A percentile compares a stretch with the other conserved stretches of the same genome.
phyloP scores from a whole-genome alignment of 2,888 invertebrate genomes.

The Polylopha cassiicola region DNA sequence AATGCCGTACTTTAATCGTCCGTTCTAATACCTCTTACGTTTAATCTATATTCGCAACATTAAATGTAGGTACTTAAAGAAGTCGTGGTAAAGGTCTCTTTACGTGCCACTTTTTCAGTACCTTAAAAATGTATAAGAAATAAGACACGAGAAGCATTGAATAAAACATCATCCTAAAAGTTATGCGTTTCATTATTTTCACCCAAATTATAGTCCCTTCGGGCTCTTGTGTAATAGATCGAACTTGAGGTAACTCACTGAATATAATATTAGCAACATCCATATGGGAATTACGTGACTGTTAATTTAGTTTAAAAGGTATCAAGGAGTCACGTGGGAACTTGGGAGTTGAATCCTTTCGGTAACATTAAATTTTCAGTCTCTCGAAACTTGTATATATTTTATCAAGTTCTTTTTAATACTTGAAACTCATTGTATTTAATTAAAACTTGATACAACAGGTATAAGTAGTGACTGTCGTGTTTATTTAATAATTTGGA shows the following conservation, averaged over 20 bases:
- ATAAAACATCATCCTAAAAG: slow-evolving; percentile 44
- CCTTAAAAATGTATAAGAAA: slow-evolving; percentile 17
- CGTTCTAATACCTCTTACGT: too few relatives aligned
- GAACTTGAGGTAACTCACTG: slow-evolving; percentile 40
- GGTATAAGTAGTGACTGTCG: too few relatives aligned
- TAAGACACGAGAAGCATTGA: slow-evolving; percentile 28
- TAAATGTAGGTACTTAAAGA: neutral
- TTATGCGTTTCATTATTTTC: slow-evolving; percentile 53
- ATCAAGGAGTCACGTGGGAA: slow-evolving; percentile 16
- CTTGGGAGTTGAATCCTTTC: slow-evolving; percentile 12
- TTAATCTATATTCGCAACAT: too few relatives aligned
- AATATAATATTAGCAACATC: slow-evolving; percentile 45
- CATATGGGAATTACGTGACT: slow-evolving; percentile 36
- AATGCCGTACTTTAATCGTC: too few relatives aligned
- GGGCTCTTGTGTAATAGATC: slow-evolving; percentile 39
- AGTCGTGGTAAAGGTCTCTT: neutral
- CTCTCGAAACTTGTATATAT: too few relatives aligned
- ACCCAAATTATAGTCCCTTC: slow-evolving; percentile 45
- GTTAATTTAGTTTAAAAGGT: slow-evolving; percentile 27
- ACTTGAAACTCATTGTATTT: too few relatives aligned
- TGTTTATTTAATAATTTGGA: too few relatives aligned
- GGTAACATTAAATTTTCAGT: slow-evolving; percentile 9
- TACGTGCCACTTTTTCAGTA: neutral
- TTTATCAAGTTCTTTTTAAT: too few relatives aligned
- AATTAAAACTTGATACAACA: too few relatives aligned